phyloP scores from a whole-genome alignment of 2,113 vertebrate species.

The Chrysemys picta region DNA sequence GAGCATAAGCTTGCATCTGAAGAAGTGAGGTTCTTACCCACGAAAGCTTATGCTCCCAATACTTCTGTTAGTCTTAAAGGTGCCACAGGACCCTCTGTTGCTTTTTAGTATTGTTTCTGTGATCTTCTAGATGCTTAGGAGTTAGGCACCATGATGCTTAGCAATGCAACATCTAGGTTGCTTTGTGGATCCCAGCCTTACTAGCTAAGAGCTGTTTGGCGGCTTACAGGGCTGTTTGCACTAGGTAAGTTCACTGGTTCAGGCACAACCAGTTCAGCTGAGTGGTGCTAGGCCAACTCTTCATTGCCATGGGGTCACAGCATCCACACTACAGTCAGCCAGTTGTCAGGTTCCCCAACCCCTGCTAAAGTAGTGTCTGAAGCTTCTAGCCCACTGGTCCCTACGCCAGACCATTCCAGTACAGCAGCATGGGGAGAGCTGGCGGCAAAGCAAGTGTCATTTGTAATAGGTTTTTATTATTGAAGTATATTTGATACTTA shows the following conservation, averaged over 20 bases:
- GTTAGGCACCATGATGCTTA: background rate
- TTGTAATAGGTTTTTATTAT: background rate
- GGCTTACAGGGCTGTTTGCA: background rate
- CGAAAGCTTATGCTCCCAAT: too few species aligned
- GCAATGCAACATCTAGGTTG: background rate
- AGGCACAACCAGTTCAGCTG: background rate
- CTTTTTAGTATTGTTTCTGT: background rate
- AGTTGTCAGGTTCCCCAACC: background rate
- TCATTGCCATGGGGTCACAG: accelerated
- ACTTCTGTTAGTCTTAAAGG: too few species aligned
- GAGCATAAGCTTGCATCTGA: too few species aligned
- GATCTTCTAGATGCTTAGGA: background rate
- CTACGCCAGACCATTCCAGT: background rate
- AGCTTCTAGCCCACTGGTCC: background rate
- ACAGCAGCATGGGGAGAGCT: background rate
- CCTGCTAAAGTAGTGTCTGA: background rate
- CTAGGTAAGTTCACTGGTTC: background rate
- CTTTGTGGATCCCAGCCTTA: background rate
- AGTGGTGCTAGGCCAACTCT: background rate
- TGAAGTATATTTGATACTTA: background rate
- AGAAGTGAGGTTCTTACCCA: too few species aligned
- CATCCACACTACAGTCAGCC: background rate
- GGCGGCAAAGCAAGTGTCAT: background rate
- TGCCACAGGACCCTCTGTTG: too few species aligned
- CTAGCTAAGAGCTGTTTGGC: background rate